These are phyloP conservation scores for Montipora cactus DNA, from an alignment of 64 coral and sea anemone species.

Conservation along the genomic window DNA sequence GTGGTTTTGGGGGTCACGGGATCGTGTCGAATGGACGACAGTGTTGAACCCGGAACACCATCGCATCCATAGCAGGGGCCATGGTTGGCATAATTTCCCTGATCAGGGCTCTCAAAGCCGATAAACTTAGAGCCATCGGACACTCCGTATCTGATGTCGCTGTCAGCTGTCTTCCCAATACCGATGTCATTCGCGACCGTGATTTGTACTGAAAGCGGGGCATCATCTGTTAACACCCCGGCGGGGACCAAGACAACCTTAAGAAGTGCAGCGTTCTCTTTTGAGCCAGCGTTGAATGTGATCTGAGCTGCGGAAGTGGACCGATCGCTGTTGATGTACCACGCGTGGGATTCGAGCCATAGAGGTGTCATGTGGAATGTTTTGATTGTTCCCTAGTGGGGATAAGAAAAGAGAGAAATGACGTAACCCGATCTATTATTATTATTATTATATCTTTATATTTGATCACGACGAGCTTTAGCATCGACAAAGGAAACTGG, in stretches of 20 bases:
- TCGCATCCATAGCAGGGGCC: slow-evolving; percentile 12
- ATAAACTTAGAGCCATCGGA: slow-evolving; percentile 36
- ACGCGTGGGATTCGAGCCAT: slow-evolving; percentile 5
- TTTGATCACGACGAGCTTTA: not conserved
- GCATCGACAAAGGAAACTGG: no score
- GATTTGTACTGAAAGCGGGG: slow-evolving; percentile 36
- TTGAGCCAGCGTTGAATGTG: slow-evolving; percentile 28
- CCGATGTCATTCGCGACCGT: slow-evolving; percentile 31
- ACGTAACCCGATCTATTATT: no score
- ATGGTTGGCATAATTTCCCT: not conserved
- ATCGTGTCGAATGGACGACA: not conserved
- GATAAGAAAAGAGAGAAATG: not conserved
- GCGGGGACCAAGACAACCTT: not conserved
- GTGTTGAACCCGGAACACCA: not conserved
- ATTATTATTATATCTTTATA: no score
- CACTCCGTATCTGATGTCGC: slow-evolving; percentile 48
- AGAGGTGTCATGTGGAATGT: not conserved
- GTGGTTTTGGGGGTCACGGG: not conserved
- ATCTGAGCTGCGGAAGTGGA: not conserved
- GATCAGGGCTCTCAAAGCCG: not conserved
- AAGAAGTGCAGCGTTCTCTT: not conserved
- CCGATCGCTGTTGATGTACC: not conserved
- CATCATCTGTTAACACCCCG: slow-evolving; percentile 9
- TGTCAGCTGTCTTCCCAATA: slow-evolving; percentile 36
- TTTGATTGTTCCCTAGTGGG: not conserved